Evolutionary conservation across 2,797 vertebrate genomes (phyloP).

Genomic region (Menidia menidia): DNA sequence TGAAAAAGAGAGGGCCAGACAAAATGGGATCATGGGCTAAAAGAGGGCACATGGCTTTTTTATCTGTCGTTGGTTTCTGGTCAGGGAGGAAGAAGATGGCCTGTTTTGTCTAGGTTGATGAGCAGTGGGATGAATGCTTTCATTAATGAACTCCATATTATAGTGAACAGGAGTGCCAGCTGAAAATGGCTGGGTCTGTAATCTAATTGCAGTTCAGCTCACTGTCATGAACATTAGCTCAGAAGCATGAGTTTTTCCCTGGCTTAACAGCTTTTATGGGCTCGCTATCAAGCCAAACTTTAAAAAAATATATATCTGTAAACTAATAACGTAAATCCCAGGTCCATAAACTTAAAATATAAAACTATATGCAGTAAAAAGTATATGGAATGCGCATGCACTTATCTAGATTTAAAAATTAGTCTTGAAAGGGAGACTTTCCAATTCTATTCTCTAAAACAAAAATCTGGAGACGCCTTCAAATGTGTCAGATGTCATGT

Average conservation of each 20-base stretch:
- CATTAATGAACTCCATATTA: slow-evolving; percentile 14
- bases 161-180: slow-evolving; percentile 3
- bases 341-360: too few species aligned
- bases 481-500: slow-evolving; percentile 7
- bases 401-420: too few species aligned
- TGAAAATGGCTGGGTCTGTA: slow-evolving; percentile 37
- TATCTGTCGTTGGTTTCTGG: neutral
- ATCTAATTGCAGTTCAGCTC: slow-evolving; percentile 29
- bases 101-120: slow-evolving; percentile 2
- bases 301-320: slow-evolving; percentile 12
- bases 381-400: too few species aligned
- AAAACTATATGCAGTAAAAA: too few species aligned
- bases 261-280: slow-evolving; percentile 21
- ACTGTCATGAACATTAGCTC: slow-evolving; percentile 19
- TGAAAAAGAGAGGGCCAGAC: neutral
- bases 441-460: too few species aligned
- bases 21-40: neutral
- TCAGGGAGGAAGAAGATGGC: neutral
- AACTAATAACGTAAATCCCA: slow-evolving; percentile 11
- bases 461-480: too few species aligned
- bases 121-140: neutral
- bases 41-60: neutral
- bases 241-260: slow-evolving; percentile 35
- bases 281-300: slow-evolving; percentile 11
- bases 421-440: too few species aligned